These are phyloP conservation scores for Aptenodytes patagonicus DNA, from an alignment of 2,113 vertebrate species.

Conservation along the genomic window DNA sequence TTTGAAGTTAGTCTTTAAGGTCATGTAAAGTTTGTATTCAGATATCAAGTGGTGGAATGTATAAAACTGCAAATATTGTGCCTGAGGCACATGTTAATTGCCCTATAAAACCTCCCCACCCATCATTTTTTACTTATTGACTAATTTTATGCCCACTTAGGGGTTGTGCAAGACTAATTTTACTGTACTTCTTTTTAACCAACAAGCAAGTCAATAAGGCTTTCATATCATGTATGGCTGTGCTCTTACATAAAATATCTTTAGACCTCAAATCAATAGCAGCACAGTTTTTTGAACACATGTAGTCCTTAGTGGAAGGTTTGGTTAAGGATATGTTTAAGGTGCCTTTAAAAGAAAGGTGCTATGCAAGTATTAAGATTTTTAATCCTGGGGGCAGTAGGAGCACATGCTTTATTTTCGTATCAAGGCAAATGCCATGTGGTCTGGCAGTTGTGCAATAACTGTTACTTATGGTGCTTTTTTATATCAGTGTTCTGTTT, in stretches of 20 bases:
- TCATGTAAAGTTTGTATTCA: background rate
- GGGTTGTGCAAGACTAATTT: background rate
- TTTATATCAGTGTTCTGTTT: background rate
- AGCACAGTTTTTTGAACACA: background rate
- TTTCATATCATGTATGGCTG: background rate
- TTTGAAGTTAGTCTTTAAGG: background rate
- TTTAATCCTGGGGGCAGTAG: background rate
- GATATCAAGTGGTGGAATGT: background rate
- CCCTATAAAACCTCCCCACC: constrained; percentile 28
- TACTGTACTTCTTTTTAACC: background rate
- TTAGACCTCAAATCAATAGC: background rate
- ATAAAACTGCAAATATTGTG: background rate
- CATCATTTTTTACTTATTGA: constrained; percentile 16
- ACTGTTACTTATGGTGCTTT: background rate
- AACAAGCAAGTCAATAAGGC: background rate
- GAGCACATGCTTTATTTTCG: background rate
- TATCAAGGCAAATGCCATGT: background rate
- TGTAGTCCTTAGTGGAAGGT: background rate
- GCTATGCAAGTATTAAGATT: background rate
- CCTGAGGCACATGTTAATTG: constrained; percentile 8
- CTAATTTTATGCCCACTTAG: background rate
- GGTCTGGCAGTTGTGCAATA: background rate
- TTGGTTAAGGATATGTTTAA: background rate
- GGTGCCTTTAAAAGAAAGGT: background rate
- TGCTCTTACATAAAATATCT: background rate